These are phyloP conservation scores for Podarcis siculus DNA, from an alignment of 2,797 vertebrate species.

Conservation along the genomic window DNA sequence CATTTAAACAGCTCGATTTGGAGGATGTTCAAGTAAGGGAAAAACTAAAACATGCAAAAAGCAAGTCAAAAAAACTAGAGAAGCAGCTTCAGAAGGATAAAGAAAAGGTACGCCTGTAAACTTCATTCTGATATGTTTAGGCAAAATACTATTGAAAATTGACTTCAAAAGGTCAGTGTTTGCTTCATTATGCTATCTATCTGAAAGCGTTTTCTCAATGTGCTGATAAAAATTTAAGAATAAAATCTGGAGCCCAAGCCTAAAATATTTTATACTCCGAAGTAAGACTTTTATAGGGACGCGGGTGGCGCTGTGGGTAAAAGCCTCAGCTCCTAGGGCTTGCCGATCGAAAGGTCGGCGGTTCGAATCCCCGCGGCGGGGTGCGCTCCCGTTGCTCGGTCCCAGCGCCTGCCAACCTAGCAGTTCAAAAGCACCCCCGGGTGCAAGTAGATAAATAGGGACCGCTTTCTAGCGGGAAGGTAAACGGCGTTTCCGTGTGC, in stretches of 20 bases:
- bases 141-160: background rate
- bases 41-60: slow-evolving; percentile 91
- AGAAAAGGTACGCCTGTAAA: slow-evolving; percentile 85
- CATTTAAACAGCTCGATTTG: slow-evolving; percentile 93
- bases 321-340: too few species aligned
- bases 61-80: slow-evolving; percentile 90
- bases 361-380: too few species aligned
- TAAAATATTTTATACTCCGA: background rate
- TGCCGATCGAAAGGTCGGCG: too few species aligned
- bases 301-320: too few species aligned
- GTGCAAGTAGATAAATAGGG: too few species aligned
- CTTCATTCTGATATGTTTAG: background rate
- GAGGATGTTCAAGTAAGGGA: slow-evolving; percentile 95
- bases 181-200: background rate
- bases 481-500: too few species aligned
- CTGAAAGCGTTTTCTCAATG: background rate
- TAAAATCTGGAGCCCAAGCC: background rate
- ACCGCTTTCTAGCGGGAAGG: too few species aligned
- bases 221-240: background rate
- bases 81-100: slow-evolving; percentile 95
- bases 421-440: too few species aligned
- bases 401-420: too few species aligned
- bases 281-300: background rate
- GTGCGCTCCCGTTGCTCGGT: too few species aligned
- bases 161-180: background rate